Base-by-base conservation (phyloP, 2,113 vertebrate species). In the Nanorana parkeri region DNA sequence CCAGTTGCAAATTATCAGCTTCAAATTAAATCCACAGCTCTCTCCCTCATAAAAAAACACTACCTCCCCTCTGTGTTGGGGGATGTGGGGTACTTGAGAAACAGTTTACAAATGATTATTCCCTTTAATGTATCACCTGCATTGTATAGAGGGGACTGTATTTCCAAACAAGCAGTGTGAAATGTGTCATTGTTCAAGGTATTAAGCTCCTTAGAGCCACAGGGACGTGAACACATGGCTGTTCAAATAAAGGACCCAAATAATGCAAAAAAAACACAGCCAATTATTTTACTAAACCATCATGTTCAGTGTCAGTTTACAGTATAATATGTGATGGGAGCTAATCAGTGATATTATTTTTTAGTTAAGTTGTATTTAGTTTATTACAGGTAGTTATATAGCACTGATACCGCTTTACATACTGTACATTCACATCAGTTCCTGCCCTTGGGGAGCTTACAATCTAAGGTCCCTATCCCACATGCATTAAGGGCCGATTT, bases 1-100 rank as follows among this genome's bases (percentile, higher is more conserved):
- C 92, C 93, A 94, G 92, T 93, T 94, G 94, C 95, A 97, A 97
- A 98, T 98, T 96, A 98, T 96, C 95, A 94, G 94, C 91, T 95
- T 94, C 95, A 97, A 97, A 98, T 99, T 96, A 99, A 97, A 96
- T 93, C 92, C 92, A 93, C 91, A 90, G 89, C 81, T 32, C 89
- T 88, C 84, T 89, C 91, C 88, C 91, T 85, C 87, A 89, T 89
- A 93, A 90, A 91, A 84, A 89, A 88, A 89, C 85, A 88, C 88
- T 87, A 78, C 64, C 77, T 32, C 77, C 23, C 71, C 47, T 83
- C 56, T 83, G 63, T 68, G 32, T 23, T 82, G 61, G 32, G 80
- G 80, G 69, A 56, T 75, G 51, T 36, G 13, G 71, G 80, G 63
- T 72, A 17, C 23, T 67, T 55, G 58, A 73, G 61, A 74, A 81